Conservation (phyloP, 2,797 vertebrate species). For the Argya squamiceps region DNA sequence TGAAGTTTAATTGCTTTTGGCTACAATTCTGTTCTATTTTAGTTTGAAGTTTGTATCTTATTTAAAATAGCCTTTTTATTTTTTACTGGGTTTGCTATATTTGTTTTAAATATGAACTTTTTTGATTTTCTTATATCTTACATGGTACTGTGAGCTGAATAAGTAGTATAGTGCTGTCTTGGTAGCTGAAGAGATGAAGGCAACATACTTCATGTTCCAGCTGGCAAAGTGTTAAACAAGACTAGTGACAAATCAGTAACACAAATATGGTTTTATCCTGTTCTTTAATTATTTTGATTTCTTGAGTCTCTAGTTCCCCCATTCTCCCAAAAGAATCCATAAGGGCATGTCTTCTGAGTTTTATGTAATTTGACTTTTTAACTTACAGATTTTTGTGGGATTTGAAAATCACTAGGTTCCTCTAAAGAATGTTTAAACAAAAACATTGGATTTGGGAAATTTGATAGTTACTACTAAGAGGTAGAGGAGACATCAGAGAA, state of each 20-base stretch:
- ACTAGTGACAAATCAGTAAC: not conserved
- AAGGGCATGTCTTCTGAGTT: not conserved
- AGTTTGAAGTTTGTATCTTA: not conserved
- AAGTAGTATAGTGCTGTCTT: not conserved
- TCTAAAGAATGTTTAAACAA: not conserved
- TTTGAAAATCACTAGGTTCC: not conserved
- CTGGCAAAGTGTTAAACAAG: not conserved
- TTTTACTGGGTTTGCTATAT: not conserved
- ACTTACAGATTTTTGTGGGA: not conserved
- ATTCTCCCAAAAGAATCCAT: not conserved
- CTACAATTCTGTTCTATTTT: not conserved
- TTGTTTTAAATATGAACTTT: not conserved
- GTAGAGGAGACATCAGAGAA: not conserved
- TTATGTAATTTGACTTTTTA: not conserved
- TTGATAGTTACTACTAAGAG: not conserved
- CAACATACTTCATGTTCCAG: not conserved
- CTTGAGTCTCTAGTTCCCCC: not conserved
- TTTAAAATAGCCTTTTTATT: not conserved
- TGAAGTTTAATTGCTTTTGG: not conserved
- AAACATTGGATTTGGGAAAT: not conserved
- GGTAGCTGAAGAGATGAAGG: not conserved
- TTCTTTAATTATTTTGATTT: not conserved
- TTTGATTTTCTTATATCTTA: not conserved
- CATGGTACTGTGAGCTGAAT: not conserved
- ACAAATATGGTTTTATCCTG: not conserved